Base-by-base conservation (phyloP, 2,797 vertebrate species). In the Psittacula echo region DNA sequence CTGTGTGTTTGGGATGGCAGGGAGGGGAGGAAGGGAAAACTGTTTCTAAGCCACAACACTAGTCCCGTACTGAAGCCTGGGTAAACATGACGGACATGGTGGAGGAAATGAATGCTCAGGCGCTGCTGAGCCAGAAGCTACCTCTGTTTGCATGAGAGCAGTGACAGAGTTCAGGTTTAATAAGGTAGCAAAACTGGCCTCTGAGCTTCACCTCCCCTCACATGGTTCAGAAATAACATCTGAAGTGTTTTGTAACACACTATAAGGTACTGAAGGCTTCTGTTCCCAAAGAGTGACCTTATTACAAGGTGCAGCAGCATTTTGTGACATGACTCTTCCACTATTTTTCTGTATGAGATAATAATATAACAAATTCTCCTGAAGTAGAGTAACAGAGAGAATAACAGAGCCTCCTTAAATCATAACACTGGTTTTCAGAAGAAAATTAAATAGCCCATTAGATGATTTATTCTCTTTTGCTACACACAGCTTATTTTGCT, bases 381-480 rank as follows among this genome's bases (percentile, higher is more conserved):
- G 64, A 89, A 93, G 85, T 5, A 73, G 70, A 94, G 94, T 90
- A 96, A 90, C 89, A 93, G 84, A 93, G 51, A 73, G 67, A 94
- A 94, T 89, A 96, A 88, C 86, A 92, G 84, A 91, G 54, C 70
- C 79, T 93, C 88, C 61, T 96, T 34, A 90, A 96, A 96, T 78
- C 93, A 96, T 83, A 94, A 78, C 89, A 94, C 1, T 95, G 77
- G 73, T 90, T 96, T 94, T 66, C 77, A 89, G 30, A 73, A 88
- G 94, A 89, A 90, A 79, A 75, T 92, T 39, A 84, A 94, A 95
- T 85, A 82, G 75, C 51, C 76, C 48, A 1, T 87, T 89, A 39
- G n/a, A 10, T 77, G 89, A 95, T 92, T 95, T 94, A 92, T 86
- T n/a, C 84, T 75, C 67, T 81, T 90, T 27, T 5, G 23, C 88